phyloP scores from a whole-genome alignment of 2,113 vertebrate genomes.

The Grammomys dolichurus region DNA sequence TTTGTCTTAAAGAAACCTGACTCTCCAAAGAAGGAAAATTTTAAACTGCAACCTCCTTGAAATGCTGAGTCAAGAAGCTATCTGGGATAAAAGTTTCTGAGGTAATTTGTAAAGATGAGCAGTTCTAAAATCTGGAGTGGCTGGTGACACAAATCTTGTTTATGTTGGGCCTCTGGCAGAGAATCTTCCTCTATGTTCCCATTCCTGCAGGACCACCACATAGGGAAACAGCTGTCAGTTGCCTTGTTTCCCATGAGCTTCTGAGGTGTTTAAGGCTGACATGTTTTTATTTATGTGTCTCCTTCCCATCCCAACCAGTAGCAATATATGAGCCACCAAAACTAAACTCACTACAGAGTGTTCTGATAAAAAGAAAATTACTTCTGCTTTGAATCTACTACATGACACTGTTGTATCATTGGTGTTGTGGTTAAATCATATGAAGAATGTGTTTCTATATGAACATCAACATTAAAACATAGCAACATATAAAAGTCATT shows the following conservation, averaged over 20 bases:
- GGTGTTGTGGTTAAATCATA: neutral
- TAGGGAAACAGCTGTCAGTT: slow-evolving; percentile 17
- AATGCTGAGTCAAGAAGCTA: neutral
- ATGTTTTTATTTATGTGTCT: slow-evolving; percentile 34
- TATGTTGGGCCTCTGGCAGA: neutral
- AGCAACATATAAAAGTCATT: neutral
- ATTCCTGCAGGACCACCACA: neutral
- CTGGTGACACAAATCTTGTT: neutral
- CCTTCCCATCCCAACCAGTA: slow-evolving; percentile 35
- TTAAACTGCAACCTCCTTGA: neutral
- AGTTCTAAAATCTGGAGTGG: neutral
- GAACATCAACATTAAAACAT: neutral
- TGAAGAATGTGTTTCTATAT: neutral
- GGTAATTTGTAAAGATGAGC: neutral
- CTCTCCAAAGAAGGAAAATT: neutral
- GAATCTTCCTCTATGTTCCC: neutral
- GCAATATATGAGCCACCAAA: neutral
- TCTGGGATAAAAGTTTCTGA: neutral
- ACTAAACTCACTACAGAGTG: neutral
- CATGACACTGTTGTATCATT: neutral
- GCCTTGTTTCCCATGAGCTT: neutral
- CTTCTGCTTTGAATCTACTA: slow-evolving; percentile 15
- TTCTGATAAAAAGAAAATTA: neutral
- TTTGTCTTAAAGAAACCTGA: neutral
- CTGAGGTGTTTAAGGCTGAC: slow-evolving; percentile 18